A percentile compares a stretch with the other conserved stretches of the same genome.
Conservation (phyloP, 2,113 vertebrate species). For the Oxyruncus cristatus region DNA sequence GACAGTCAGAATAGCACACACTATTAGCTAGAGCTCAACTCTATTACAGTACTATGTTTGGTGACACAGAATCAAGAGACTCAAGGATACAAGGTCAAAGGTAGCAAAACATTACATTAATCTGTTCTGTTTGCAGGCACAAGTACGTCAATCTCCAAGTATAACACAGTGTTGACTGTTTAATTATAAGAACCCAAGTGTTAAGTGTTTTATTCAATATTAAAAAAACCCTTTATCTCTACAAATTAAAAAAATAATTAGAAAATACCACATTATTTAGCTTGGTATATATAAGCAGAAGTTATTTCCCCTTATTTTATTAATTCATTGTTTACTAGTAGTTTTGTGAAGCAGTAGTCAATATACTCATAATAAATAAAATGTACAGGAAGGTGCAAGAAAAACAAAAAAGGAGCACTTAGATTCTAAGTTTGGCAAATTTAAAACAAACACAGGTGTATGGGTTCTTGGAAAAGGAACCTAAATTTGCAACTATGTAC, state of each 20-base stretch:
- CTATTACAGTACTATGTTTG: conserved; percentile 85
- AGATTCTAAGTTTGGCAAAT: neutral
- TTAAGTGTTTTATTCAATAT: conserved; percentile 31
- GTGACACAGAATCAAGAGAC: conserved; percentile 86
- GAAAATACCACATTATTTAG: neutral
- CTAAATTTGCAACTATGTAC: neutral
- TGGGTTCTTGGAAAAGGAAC: neutral
- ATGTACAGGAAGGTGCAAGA: conserved; percentile 21
- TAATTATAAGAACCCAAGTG: conserved; percentile 75
- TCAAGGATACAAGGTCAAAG: conserved; percentile 88
- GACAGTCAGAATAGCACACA: conserved; percentile 87
- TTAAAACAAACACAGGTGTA: neutral
- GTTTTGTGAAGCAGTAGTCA: neutral
- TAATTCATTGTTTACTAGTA: conserved; percentile 9
- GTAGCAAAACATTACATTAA: conserved; percentile 91
- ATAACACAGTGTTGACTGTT: conserved; percentile 67
- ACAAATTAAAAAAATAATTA: neutral
- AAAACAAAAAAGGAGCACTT: neutral
- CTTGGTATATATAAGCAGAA: neutral
- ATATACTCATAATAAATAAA: conserved; percentile 8
- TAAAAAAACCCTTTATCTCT: neutral
- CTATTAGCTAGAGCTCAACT: conserved; percentile 87
- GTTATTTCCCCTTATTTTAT: conserved; percentile 24
- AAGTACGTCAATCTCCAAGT: conserved; percentile 72
- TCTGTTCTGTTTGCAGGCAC: conserved; percentile 80